These are phyloP conservation scores for Pycnonotus jocosus DNA, from an alignment of 2,113 vertebrate species.

Conservation along the genomic window DNA sequence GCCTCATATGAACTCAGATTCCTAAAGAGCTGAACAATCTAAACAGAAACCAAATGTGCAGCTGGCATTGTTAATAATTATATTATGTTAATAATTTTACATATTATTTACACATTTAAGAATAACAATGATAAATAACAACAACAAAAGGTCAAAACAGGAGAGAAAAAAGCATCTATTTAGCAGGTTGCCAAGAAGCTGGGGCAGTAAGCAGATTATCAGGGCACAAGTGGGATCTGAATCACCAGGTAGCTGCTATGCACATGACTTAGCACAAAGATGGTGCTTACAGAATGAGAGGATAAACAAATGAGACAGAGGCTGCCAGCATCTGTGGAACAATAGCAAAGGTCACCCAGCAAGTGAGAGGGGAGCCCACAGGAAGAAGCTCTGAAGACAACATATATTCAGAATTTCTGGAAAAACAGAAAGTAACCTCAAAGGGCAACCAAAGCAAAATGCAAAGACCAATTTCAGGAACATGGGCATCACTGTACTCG, in stretches of 20 bases:
- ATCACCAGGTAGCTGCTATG: not conserved
- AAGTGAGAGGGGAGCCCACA: not conserved
- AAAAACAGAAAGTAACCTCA: not conserved
- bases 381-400: not conserved
- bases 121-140: not conserved
- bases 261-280: not conserved
- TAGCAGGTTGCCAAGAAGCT: not conserved
- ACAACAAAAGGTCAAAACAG: not conserved
- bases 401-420: not conserved
- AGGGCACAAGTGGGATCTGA: not conserved
- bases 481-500: accelerated
- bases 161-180: not conserved
- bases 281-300: not conserved
- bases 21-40: not conserved
- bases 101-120: not conserved
- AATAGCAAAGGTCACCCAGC: not conserved
- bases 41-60: not conserved
- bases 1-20: not conserved
- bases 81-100: not conserved
- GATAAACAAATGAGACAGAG: not conserved
- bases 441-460: not conserved
- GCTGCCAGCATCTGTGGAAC: not conserved
- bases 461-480: not conserved
- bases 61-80: not conserved
- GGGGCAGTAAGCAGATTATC: not conserved